Percentiles rank a stretch among this genome's conserved stretches.
phyloP scores from a whole-genome alignment of 2,113 vertebrate species.

The Takifugu bimaculatus region DNA sequence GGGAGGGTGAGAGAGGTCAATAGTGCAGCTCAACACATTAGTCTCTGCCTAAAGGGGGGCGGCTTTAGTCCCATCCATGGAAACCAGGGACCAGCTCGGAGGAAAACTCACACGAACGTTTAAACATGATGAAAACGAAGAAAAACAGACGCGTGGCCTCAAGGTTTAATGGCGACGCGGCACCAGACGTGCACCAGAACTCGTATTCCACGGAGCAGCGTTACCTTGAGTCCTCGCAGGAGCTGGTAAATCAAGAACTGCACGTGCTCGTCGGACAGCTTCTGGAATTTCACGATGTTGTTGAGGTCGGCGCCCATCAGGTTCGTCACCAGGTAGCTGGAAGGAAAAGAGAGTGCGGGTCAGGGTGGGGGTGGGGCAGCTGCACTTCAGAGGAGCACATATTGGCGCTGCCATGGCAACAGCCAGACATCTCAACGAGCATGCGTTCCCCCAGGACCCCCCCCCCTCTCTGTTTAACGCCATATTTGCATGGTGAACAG shows the following conservation, averaged over 20 bases:
- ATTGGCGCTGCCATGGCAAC: slow-evolving; percentile 47
- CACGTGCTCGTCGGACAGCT: slow-evolving; percentile 92
- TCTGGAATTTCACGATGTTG: slow-evolving; percentile 97
- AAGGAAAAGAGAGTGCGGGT: slow-evolving; percentile 27
- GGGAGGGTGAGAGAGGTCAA: slow-evolving; percentile 38
- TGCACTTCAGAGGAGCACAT: slow-evolving; percentile 11
- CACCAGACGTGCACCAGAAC: no score
- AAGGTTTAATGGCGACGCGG: no score
- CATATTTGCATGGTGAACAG: background rate
- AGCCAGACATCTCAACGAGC: slow-evolving; percentile 22
- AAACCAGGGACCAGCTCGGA: slow-evolving; percentile 14
- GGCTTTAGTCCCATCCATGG: slow-evolving; percentile 40
- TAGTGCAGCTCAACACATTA: slow-evolving; percentile 41
- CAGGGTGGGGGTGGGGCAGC: background rate
- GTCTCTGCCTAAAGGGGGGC: slow-evolving; percentile 24
- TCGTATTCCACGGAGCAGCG: background rate
- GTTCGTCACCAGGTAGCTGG: slow-evolving; percentile 94
- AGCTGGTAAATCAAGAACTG: slow-evolving; percentile 98
- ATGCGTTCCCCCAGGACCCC: slow-evolving; percentile 10
- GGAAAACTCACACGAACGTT: background rate
- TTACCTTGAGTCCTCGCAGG: slow-evolving; percentile 93
- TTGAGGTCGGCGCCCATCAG: slow-evolving; percentile 97
- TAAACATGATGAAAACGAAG: no score
- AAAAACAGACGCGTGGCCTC: no score
- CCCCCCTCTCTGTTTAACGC: slow-evolving; percentile 4